A percentile compares a stretch with the other conserved stretches of the same genome.
Evolutionary conservation across 2,888 invertebrate genomes (phyloP).

Genomic region (Dendrolimus pini): DNA sequence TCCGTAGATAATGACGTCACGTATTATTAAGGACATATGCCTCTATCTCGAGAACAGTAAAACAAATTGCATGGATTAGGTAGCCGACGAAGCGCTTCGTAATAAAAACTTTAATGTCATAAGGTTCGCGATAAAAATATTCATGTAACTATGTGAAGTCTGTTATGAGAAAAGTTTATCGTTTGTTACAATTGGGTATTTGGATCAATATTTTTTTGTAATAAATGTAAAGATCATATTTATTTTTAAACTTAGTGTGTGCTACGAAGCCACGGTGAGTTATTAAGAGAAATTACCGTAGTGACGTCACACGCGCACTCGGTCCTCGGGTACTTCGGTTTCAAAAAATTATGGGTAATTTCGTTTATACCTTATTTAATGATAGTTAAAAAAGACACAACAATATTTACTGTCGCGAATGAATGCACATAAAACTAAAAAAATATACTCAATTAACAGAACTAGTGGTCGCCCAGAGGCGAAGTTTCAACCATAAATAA

Average conservation of each 20-base stretch:
- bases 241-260: too few species aligned
- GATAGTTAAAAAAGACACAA: too few species aligned
- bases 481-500: too few species aligned
- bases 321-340: not conserved
- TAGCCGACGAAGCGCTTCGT: conserved; percentile 28
- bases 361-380: not conserved
- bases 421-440: too few species aligned
- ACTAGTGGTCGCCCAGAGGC: too few species aligned
- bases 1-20: conserved; percentile 55
- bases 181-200: not conserved
- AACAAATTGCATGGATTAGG: conserved; percentile 63
- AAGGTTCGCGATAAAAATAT: conserved; percentile 31
- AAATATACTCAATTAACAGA: too few species aligned
- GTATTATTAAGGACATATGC: conserved; percentile 52
- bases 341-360: not conserved
- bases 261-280: not conserved
- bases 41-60: conserved; percentile 44
- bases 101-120: conserved; percentile 47
- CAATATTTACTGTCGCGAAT: too few species aligned
- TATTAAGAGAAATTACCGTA: not conserved
- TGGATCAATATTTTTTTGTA: not conserved
- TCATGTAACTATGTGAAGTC: conserved; percentile 20
- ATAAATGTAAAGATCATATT: not conserved
- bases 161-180: conserved; percentile 9
- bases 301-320: not conserved